Evolutionary conservation across 2,888 invertebrate species (phyloP).

Genomic region (Chalcosyrphus nemorum): DNA sequence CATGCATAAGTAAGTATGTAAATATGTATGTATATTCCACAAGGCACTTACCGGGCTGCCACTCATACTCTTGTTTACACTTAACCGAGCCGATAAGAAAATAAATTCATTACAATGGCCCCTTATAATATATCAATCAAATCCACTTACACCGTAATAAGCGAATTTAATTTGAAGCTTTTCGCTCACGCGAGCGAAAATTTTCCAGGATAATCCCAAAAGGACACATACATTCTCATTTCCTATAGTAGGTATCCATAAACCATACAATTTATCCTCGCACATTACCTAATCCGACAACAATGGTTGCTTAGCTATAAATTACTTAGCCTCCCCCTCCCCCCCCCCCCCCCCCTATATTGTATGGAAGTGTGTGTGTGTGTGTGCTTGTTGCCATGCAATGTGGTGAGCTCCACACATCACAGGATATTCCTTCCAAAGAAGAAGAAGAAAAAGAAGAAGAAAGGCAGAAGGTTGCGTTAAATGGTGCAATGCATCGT

Average conservation of each 20-base stretch:
- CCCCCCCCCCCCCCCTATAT: no score
- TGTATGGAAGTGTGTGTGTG: conserved; percentile 8
- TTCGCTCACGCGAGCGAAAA: conserved; percentile 51
- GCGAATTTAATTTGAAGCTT: conserved; percentile 66
- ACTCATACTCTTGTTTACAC: conserved; percentile 29
- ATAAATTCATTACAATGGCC: conserved; percentile 57
- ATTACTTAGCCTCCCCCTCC: conserved; percentile 55
- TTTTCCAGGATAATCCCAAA: conserved; percentile 49
- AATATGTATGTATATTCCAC: not conserved
- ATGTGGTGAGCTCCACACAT: conserved; percentile 22
- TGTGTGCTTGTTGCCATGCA: conserved; percentile 10
- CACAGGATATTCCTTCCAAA: conserved; percentile 12
- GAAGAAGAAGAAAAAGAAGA: not conserved
- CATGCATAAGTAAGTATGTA: not conserved
- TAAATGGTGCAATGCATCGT: conserved; percentile 63
- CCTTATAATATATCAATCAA: conserved; percentile 62
- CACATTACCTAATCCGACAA: conserved; percentile 72
- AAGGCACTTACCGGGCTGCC: not conserved
- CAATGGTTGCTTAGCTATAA: conserved; percentile 70
- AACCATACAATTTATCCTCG: conserved; percentile 66
- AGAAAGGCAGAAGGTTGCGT: conserved; percentile 30
- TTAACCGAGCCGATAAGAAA: conserved; percentile 42
- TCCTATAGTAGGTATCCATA: conserved; percentile 59
- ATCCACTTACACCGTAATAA: conserved; percentile 61
- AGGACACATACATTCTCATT: conserved; percentile 56